phyloP scores from a whole-genome alignment of 1,140 invertebrate genomes.

The Gonatopus flavifemur region DNA sequence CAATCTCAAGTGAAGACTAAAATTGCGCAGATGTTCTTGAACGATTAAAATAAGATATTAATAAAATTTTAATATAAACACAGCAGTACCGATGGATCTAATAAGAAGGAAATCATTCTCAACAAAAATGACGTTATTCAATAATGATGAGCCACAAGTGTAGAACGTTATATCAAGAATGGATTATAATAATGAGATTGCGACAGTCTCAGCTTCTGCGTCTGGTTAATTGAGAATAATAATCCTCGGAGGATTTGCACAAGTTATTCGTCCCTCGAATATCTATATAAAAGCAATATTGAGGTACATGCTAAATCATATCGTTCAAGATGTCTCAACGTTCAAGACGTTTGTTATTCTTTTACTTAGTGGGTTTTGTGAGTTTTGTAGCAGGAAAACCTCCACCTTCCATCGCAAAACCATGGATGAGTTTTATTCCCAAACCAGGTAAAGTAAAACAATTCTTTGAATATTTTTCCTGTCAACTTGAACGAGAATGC shows the following conservation, averaged over 20 bases:
- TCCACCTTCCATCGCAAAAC: conserved; percentile 17
- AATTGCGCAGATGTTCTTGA: too few relatives aligned
- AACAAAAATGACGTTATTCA: conserved; percentile 31
- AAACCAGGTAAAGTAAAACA: conserved; percentile 36
- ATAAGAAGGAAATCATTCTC: conserved; percentile 16
- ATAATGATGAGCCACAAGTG: conserved; percentile 45
- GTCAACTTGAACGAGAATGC: too few relatives aligned
- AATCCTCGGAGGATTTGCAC: conserved; percentile 31
- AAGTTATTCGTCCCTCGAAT: conserved; percentile 27
- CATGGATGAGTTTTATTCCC: conserved; percentile 24
- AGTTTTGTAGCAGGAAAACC: conserved; percentile 19
- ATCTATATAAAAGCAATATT: conserved; percentile 33
- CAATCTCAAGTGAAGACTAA: too few relatives aligned
- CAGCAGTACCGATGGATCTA: too few relatives aligned
- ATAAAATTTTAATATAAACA: too few relatives aligned
- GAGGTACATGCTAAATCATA: conserved; percentile 2
- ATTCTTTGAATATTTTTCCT: conserved; percentile 4
- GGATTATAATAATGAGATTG: conserved; percentile 47
- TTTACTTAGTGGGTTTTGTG: conserved; percentile 20
- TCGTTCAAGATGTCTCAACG: conserved; percentile 33
- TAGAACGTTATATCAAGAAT: conserved; percentile 12
- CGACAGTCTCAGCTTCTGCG: conserved; percentile 6
- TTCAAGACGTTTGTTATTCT: conserved; percentile 21
- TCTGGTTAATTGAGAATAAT: conserved; percentile 11
- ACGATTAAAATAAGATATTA: too few relatives aligned